Conservation (phyloP, 1,140 invertebrate species). For the Papilio glaucus region DNA sequence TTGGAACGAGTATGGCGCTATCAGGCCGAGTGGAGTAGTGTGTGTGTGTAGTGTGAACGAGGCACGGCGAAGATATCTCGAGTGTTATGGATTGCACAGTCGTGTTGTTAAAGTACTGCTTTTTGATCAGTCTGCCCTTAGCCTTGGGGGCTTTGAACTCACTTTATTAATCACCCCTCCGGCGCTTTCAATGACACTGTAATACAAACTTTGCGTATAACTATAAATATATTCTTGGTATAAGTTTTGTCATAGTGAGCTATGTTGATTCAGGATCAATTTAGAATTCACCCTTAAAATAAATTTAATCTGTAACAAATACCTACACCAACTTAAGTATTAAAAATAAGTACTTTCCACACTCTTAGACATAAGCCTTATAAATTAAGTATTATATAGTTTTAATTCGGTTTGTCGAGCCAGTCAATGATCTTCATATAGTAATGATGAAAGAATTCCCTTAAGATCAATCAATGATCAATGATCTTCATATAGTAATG, state of each 20-base stretch:
- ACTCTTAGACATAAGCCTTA: no score
- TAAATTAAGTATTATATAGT: no score
- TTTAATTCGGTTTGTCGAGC: no score
- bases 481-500: no score
- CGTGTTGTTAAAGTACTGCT: conserved; percentile 59
- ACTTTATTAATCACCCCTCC: conserved; percentile 62
- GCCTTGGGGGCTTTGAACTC: conserved; percentile 66
- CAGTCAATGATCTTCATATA: no score
- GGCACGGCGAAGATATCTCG: conserved; percentile 60
- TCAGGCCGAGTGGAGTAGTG: conserved; percentile 41
- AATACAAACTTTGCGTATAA: conserved; percentile 38
- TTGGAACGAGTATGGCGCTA: conserved; percentile 33
- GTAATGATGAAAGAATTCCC: no score
- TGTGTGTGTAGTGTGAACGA: conserved; percentile 65
- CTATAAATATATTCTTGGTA: conserved; percentile 36
- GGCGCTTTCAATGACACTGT: conserved; percentile 33
- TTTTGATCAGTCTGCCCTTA: conserved; percentile 65
- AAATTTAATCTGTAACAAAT: background rate
- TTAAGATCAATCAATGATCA: no score
- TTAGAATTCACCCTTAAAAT: background rate
- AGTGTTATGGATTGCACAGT: conserved; percentile 63
- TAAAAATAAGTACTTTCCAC: background rate
- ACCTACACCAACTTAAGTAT: background rate
- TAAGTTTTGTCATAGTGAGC: background rate
- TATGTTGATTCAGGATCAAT: background rate